Evolutionary conservation across 2,888 invertebrate species (phyloP), one percentile per base, ranked within the genome.

Genomic region (Itoplectis maculator): DNA sequence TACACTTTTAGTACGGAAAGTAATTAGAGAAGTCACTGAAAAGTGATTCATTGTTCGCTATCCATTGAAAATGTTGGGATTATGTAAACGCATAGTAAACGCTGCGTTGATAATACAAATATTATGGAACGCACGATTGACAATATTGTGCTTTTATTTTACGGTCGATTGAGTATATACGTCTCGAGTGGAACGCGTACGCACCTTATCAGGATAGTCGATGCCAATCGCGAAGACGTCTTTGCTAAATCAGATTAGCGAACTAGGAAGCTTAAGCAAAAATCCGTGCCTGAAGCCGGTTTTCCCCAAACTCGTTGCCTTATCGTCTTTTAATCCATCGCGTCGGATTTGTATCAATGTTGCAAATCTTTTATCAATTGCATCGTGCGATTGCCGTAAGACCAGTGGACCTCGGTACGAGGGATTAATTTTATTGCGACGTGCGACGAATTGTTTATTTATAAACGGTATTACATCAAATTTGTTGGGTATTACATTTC

Each of bases 41-140:
- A 11, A 4, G 5, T 8, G 3, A 51, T 18, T 51, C 2, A 20
- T 18, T 9, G 51, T 45, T 4, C 1, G 6, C 37, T 45, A 61
- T 73, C 3, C 47, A 61, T 61, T 61, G 45, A 72, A 45, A 45
- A 72, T 29, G 6, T 70, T 3, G n/a, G 13, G 42, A 65, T 45
- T 47, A 2, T 29, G 0, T 5, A 15, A 15, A 29, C 5, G 47
- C 8, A 49, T 49, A 18, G 9, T 49, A 18, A 29, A 11, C n/a
- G n/a, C n/a, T n/a, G n/a, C n/a, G n/a, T n/a, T n/a, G n/a, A n/a
- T n/a, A 29, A n/a, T 37, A 8, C 20, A 20, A 37, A 37, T 51
- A 68, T 68, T 18, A 37, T 68, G 13, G 5, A 49, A 20, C 4
- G 7, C 0, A 20, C 7, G 7, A 20, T 37, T 68, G 2, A 45